phyloP scores from a whole-genome alignment of 2,113 vertebrate genomes.

The Rhinoptilus africanus region DNA sequence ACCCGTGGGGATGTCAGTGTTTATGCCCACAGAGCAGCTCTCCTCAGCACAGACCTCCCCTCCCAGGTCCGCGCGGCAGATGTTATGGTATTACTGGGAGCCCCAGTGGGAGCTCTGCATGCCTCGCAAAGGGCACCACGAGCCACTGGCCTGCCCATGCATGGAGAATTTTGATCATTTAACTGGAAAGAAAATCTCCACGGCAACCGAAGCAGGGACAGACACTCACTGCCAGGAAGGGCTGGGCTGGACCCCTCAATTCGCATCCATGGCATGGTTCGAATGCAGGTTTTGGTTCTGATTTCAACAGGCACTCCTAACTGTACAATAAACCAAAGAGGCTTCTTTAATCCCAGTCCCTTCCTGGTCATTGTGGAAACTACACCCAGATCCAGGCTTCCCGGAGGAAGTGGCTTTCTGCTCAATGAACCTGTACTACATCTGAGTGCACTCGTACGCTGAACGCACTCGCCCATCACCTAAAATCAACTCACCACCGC shows the following conservation, averaged over 20 bases:
- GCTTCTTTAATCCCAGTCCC: not conserved
- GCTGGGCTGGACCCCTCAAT: not conserved
- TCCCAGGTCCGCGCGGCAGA: not conserved
- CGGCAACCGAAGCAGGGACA: not conserved
- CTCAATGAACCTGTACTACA: not conserved
- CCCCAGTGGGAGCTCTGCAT: not conserved
- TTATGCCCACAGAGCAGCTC: not conserved
- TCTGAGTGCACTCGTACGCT: not conserved
- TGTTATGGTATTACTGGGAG: not conserved
- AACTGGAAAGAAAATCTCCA: constrained; percentile 18
- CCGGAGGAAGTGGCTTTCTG: not conserved
- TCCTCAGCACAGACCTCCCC: not conserved
- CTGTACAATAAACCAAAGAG: not conserved
- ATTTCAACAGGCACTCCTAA: not conserved
- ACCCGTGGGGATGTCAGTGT: not conserved
- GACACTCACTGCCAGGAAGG: not conserved
- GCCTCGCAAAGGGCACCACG: rapidly evolving
- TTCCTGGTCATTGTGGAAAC: not conserved
- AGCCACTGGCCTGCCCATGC: not conserved
- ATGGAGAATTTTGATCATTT: not conserved
- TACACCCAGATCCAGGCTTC: not conserved
- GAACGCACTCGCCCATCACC: not conserved
- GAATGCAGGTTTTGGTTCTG: not conserved
- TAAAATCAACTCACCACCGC: not conserved
- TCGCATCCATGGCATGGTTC: rapidly evolving